Evolutionary conservation across 2,797 vertebrate genomes (phyloP).

Genomic region (Ibycter americanus): DNA sequence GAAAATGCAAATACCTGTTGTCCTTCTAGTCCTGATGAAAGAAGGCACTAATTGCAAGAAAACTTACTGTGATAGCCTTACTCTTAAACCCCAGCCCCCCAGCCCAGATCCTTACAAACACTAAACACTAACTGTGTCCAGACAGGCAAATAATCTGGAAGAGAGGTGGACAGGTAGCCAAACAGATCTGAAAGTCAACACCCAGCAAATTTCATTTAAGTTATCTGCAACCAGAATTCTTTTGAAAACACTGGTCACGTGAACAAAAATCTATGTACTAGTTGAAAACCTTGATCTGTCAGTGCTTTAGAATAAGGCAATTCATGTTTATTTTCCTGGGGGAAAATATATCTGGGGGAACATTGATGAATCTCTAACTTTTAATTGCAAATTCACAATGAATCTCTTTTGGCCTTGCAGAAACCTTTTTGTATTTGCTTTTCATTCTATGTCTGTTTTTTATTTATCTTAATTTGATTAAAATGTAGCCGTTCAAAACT

Average conservation of each 20-base stretch:
- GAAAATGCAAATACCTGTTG: background rate
- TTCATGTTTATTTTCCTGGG: background rate
- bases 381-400: background rate
- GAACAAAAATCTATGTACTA: background rate
- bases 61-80: background rate
- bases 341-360: background rate
- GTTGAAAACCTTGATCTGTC: background rate
- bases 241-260: background rate
- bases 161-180: background rate
- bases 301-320: background rate
- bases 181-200: background rate
- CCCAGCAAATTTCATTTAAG: background rate
- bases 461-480: slow-evolving; percentile 49
- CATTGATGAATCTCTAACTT: background rate
- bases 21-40: background rate
- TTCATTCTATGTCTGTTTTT: background rate
- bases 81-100: background rate
- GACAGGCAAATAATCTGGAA: background rate
- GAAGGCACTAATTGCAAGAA: background rate
- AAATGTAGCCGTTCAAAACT: slow-evolving; percentile 13
- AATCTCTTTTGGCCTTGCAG: background rate
- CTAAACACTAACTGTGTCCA: background rate
- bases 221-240: background rate
- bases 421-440: background rate
- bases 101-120: background rate